phyloP scores from a whole-genome alignment of 1,140 invertebrate species.

The Leptinotarsa lineolata region DNA sequence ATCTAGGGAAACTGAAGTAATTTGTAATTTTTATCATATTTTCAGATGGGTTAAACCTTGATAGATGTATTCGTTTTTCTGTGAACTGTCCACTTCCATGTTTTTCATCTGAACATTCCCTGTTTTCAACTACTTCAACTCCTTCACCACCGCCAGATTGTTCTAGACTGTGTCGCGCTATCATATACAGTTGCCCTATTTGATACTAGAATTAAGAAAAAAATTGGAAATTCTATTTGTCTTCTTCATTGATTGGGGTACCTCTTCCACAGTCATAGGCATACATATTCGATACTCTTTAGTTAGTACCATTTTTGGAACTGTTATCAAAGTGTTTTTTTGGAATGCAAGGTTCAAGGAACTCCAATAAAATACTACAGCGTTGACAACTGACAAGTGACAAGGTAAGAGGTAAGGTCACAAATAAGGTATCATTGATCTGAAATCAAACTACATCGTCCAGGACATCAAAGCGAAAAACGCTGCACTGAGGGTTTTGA shows the following conservation, averaged over 20 bases:
- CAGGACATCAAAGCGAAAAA: no score
- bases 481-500: no score
- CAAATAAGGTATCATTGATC: no score
- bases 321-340: no score
- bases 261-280: slow-evolving; percentile 90
- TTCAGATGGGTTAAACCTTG: slow-evolving; percentile 64
- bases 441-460: no score
- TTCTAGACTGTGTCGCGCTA: slow-evolving; percentile 88
- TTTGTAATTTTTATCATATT: slow-evolving; percentile 13
- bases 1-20: background rate
- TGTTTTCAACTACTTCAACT: slow-evolving; percentile 88
- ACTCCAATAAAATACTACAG: no score
- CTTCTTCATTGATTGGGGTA: slow-evolving; percentile 54
- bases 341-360: no score
- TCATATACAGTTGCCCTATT: slow-evolving; percentile 93
- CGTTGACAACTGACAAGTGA: no score
- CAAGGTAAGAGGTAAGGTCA: no score
- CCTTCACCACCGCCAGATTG: slow-evolving; percentile 88
- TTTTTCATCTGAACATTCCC: slow-evolving; percentile 74
- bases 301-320: slow-evolving; percentile 69
- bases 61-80: slow-evolving; percentile 89
- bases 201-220: slow-evolving; percentile 70
- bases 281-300: slow-evolving; percentile 92
- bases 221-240: slow-evolving; percentile 7
- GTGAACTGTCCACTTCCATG: slow-evolving; percentile 88